A percentile compares a stretch with the other conserved stretches of the same genome.
phyloP scores from a whole-genome alignment of 2,113 vertebrate species.

The Notarius quadriscutis region DNA sequence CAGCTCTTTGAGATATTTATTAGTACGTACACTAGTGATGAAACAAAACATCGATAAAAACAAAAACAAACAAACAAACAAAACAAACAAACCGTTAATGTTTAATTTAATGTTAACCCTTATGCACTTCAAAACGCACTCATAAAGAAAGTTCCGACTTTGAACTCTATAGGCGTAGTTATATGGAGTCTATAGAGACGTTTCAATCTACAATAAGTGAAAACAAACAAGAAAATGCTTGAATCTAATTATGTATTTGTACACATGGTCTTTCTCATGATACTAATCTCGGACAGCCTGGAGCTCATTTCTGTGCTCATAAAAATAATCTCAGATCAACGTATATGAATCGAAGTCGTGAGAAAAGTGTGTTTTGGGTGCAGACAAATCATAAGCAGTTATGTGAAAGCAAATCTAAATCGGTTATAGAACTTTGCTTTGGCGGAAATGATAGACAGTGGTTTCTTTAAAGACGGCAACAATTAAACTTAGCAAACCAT shows the following conservation, averaged over 20 bases:
- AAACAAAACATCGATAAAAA: neutral
- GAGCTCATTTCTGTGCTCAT: neutral
- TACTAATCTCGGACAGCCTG: neutral
- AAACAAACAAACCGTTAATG: neutral
- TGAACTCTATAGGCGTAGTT: neutral
- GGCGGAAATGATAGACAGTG: neutral
- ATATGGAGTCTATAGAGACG: neutral
- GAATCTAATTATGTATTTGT: neutral
- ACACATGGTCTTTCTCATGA: neutral
- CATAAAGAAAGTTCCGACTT: neutral
- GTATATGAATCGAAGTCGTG: neutral
- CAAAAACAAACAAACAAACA: too few relatives aligned
- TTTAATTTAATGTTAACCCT: too few relatives aligned
- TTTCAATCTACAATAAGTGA: neutral
- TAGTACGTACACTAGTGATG: neutral
- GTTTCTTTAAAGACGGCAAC: neutral
- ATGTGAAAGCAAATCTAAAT: neutral
- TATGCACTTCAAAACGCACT: neutral
- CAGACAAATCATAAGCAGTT: neutral
- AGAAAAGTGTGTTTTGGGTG: neutral
- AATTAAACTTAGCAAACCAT: neutral
- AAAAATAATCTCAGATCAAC: neutral
- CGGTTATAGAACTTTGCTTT: neutral
- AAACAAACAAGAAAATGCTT: neutral
- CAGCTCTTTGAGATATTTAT: neutral